Percentiles rank a stretch among this genome's conserved stretches.
Conservation (phyloP, 1,140 invertebrate species). For the Achroia grisella region DNA sequence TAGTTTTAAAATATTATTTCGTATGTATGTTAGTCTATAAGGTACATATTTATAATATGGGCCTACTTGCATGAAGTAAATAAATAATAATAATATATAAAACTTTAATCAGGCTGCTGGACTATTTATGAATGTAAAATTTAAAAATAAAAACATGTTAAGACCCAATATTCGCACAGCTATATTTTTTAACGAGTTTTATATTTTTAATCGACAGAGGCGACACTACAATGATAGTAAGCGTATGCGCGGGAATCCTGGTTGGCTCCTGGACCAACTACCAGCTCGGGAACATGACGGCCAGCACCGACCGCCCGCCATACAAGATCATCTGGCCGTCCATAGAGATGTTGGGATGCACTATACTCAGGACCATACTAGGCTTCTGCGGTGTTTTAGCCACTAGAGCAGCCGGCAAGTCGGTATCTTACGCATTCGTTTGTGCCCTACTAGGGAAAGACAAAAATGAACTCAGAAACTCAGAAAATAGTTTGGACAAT, state of each 20-base stretch:
- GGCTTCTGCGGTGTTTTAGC: constrained; percentile 83
- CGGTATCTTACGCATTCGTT: constrained; percentile 78
- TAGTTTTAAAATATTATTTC: too few species aligned
- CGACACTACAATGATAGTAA: constrained; percentile 89
- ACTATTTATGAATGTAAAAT: too few species aligned
- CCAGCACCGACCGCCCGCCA: constrained; percentile 75
- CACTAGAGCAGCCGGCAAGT: constrained; percentile 81
- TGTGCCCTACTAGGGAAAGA: constrained; percentile 81
- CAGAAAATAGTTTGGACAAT: constrained; percentile 77
- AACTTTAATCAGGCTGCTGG: not conserved
- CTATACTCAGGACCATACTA: constrained; percentile 80
- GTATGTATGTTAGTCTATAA: too few species aligned
- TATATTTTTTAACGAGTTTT: not conserved
- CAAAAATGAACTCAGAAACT: constrained; percentile 76
- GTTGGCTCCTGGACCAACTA: constrained; percentile 90
- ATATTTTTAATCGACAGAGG: constrained; percentile 76
- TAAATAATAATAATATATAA: too few species aligned
- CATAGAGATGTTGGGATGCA: constrained; percentile 78
- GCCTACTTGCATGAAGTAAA: not conserved
- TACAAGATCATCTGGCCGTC: constrained; percentile 87
- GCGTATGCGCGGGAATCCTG: constrained; percentile 85
- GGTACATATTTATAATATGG: not conserved
- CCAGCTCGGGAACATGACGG: constrained; percentile 80
- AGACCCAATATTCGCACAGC: not conserved
- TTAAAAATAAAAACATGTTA: too few species aligned